phyloP scores from a whole-genome alignment of 2,797 vertebrate species.

The Falco concolor region DNA sequence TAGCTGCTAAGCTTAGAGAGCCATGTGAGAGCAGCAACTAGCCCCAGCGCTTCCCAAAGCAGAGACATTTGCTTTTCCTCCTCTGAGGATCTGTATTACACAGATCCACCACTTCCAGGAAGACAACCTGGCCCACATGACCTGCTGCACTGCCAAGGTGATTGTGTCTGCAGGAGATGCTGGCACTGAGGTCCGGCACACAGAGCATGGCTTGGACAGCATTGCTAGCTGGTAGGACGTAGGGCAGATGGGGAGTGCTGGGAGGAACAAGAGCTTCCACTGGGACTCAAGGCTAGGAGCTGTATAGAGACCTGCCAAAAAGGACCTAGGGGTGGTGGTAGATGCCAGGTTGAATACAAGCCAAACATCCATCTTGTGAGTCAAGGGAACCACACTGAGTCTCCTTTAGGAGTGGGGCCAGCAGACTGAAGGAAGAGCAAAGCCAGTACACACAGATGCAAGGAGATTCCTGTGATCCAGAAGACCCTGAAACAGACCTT shows the following conservation, averaged over 20 bases:
- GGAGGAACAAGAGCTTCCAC: background rate
- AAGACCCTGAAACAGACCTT: background rate
- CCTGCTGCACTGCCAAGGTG: background rate
- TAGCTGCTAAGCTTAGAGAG: background rate
- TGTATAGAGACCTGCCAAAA: background rate
- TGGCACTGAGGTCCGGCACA: rapidly evolving
- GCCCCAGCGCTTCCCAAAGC: background rate
- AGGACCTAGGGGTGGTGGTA: background rate
- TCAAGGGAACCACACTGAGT: background rate
- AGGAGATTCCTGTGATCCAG: background rate
- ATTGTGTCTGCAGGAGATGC: background rate
- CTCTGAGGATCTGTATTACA: background rate
- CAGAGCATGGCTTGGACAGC: background rate
- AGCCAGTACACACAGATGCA: rapidly evolving
- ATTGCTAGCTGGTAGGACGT: rapidly evolving
- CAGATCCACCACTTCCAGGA: background rate
- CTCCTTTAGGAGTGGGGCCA: background rate
- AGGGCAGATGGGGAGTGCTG: background rate
- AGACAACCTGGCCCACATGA: background rate
- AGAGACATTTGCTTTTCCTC: background rate
- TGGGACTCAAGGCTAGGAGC: background rate
- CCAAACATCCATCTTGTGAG: background rate
- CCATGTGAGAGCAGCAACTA: background rate
- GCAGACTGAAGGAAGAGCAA: background rate
- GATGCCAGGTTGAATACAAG: background rate